Base-by-base conservation (phyloP, 2,113 vertebrate species). In the Picathartes gymnocephalus region DNA sequence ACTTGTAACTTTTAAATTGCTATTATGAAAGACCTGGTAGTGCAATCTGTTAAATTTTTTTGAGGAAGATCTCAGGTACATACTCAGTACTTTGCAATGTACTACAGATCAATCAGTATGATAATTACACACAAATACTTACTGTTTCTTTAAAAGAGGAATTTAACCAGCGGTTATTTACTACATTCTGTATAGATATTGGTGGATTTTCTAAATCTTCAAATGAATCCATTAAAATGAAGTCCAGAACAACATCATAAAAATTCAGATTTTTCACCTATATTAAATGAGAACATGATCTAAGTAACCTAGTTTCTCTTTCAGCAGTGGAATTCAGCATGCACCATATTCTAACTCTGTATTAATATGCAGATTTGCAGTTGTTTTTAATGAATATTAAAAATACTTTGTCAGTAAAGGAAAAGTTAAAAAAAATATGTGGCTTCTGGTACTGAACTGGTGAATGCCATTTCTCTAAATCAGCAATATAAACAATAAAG, bases 161-260 rank as follows among this genome's bases (percentile, higher is more conserved):
- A 97, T 99, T 99, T 50, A 99, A 98, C 99, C 99, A 99, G 70
- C 99, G 99, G 93, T 99, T 99, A 97, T 99, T 99, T 65, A 99
- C 98, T 33, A 99, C 98, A 47, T 99, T 99, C 98, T 99, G 99
- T 92, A 99, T 99, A 83, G 99, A 99, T 76, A 99, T 97, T 5
- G 99, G 99, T 20, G 99, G 99, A 96, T 99, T 99, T 97, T 99
- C 99, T 95, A 99, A 98, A 97, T 99, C 99, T 98, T 99, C 99
- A 91, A 99, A 99, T 4, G 99, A 99, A 96, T 99, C 99, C 99
- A 99, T 99, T 70, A 99, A 97, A 97, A 99, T 99, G 91, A 99
- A 99, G 97, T 99, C 99, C 97, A 99, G 98, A 91, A 99, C 99
- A 18, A 99, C 98, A 92, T 99, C 99, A 87, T 99, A 99, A 97